A percentile compares a stretch with the other conserved stretches of the same genome.
These are phyloP conservation scores for Gallinago stenura DNA, from an alignment of 2,797 vertebrate species.

Conservation along the genomic window DNA sequence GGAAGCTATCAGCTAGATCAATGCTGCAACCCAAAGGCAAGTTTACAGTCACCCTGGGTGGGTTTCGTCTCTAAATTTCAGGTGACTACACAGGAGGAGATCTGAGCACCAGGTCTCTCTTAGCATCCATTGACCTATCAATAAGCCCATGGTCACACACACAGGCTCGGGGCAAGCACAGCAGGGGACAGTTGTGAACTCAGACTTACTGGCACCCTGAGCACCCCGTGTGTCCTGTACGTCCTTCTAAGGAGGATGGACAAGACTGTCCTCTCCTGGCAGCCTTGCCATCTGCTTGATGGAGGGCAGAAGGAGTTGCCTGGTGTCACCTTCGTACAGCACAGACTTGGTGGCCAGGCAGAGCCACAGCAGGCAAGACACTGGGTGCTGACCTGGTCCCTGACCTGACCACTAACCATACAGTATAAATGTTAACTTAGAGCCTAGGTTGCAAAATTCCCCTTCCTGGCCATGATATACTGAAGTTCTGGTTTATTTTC, in stretches of 20 bases:
- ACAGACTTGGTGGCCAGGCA: not conserved
- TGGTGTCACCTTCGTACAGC: not conserved
- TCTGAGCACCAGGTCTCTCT: not conserved
- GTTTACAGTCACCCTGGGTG: not conserved
- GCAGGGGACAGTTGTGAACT: not conserved
- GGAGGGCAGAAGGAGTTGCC: not conserved
- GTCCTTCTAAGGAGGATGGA: not conserved
- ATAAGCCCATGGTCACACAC: fast-evolving
- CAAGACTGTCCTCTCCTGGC: not conserved
- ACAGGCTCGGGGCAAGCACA: not conserved
- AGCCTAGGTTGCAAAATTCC: not conserved
- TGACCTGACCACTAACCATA: not conserved
- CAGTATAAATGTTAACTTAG: not conserved
- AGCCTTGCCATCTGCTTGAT: not conserved
- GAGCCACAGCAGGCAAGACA: not conserved
- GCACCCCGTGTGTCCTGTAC: not conserved
- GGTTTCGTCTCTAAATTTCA: not conserved
- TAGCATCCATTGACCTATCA: fast-evolving
- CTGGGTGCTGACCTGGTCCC: not conserved
- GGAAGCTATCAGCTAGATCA: not conserved
- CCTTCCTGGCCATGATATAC: not conserved
- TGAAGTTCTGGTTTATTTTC: not conserved
- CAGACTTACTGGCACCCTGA: not conserved
- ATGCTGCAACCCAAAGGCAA: not conserved
- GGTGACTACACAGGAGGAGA: not conserved